These are phyloP conservation scores for Clistopyga incitator DNA, from an alignment of 2,888 invertebrate genomes.

Conservation along the genomic window DNA sequence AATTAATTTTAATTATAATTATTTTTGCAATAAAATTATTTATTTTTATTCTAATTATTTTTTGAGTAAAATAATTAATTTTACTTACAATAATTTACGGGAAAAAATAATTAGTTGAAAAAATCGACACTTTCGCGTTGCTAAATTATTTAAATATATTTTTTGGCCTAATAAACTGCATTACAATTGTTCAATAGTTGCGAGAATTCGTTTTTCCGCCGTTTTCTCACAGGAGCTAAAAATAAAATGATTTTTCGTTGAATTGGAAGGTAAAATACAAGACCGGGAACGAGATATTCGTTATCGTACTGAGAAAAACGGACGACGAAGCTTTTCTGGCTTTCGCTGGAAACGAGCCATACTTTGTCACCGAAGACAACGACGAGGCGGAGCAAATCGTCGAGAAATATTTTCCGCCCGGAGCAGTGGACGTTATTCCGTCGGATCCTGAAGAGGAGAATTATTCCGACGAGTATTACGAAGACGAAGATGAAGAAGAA, in stretches of 20 bases:
- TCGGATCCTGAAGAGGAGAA: slow-evolving; percentile 62
- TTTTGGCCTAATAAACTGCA: too few species aligned
- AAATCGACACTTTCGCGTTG: background rate
- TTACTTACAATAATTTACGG: too few species aligned
- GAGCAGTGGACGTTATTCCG: slow-evolving; percentile 72
- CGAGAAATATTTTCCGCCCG: slow-evolving; percentile 89
- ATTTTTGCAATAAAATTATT: too few species aligned
- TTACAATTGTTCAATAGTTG: too few species aligned
- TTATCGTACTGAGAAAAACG: slow-evolving; percentile 88
- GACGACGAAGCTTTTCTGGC: slow-evolving; percentile 88
- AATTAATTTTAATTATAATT: too few species aligned
- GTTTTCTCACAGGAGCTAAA: too few species aligned
- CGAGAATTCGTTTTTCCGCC: too few species aligned
- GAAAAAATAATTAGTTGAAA: background rate
- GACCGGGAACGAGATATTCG: slow-evolving; percentile 79
- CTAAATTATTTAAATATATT: too few species aligned
- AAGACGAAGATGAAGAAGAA: slow-evolving; percentile 53
- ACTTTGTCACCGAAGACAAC: slow-evolving; percentile 89
- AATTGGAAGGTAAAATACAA: slow-evolving; percentile 71
- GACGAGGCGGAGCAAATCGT: slow-evolving; percentile 88
- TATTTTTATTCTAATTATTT: too few species aligned
- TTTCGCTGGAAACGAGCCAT: slow-evolving; percentile 88
- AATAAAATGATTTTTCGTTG: slow-evolving; percentile 4
- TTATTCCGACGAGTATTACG: slow-evolving; percentile 55
- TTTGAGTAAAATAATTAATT: too few species aligned